Evolutionary conservation across 2,888 invertebrate genomes (phyloP), one percentile per base, ranked within the genome.

Genomic region (Ariolimax columbianus): DNA sequence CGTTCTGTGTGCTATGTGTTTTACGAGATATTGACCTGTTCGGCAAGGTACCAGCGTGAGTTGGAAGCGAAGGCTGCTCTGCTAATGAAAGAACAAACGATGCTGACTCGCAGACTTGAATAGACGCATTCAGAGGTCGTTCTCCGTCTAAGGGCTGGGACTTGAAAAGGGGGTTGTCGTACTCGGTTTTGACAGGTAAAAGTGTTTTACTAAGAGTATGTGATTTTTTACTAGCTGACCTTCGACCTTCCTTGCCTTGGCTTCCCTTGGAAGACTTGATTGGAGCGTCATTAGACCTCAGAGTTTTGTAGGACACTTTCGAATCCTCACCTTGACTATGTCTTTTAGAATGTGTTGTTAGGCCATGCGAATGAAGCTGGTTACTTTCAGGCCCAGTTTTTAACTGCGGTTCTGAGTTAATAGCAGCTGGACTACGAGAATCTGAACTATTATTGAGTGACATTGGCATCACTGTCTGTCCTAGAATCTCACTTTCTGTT

Each of bases 121-220:
- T 3, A 33, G 7, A 59, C 14, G 59, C 63, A 26, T n/a, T 40
- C 23, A 23, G 40, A 26, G 77, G 17, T 30, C 59, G 72, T 19
- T 47, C 30, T 33, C 72, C 73, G 1, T 72, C 84, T 23, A 36
- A 51, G 36, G 68, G 40, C 51, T 73, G 80, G 9, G 77, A 73
- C 36, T 84, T 77, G 43, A 85, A 85, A 26, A 85, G 40, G 23
- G 85, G 85, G 30, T 85, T 85, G 59, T 85, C 85, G 77, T 85
- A 85, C 40, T 85, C 85, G 40, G 68, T 75, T 26, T 19, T 68
- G 23, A 77, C 68, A 7, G 85, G 77, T 36, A 82, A 81, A 38
- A 36, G 63, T n/a, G 77, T 4, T 30, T 84, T 70, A 11, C 26
- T 17, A 30, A 36, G 33, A 23, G 83, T 36, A 3, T 33, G 9